phyloP scores from a whole-genome alignment of 2,888 invertebrate species.

The Dasypogon diadema region DNA sequence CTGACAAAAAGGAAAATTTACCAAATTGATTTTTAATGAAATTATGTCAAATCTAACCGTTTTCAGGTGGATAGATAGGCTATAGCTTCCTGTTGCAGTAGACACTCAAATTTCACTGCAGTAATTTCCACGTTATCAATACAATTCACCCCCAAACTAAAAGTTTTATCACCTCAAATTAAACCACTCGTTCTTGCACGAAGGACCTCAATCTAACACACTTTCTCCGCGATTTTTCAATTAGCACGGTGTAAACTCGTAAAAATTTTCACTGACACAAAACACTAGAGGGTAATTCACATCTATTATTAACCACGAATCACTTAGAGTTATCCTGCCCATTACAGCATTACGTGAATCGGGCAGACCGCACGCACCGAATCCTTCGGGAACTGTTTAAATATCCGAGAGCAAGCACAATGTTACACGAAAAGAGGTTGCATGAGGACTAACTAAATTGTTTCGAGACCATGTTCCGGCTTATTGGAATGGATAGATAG shows the following conservation, averaged over 20 bases:
- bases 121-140: constrained; percentile 2
- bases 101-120: constrained; percentile 19
- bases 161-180: constrained; percentile 7
- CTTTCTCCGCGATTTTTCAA: background rate
- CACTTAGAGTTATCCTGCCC: constrained; percentile 23
- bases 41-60: constrained; percentile 29
- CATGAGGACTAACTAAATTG: constrained; percentile 46
- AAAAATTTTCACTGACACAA: constrained; percentile 13
- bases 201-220: background rate
- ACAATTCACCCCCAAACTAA: constrained; percentile 3
- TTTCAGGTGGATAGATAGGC: constrained; percentile 18
- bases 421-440: constrained; percentile 43
- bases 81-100: background rate
- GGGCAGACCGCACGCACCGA: background rate
- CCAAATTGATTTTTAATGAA: constrained; percentile 40
- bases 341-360: background rate
- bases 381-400: constrained; percentile 22
- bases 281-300: constrained; percentile 1
- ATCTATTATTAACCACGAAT: constrained; percentile 34
- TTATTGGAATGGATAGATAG: constrained; percentile 33
- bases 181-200: background rate
- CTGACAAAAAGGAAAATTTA: constrained; percentile 6
- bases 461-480: constrained; percentile 32
- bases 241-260: constrained; percentile 1
- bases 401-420: background rate